Percentiles rank a stretch among this genome's conserved stretches.
Conservation (phyloP, 2,113 vertebrate genomes). For the Gopherus flavomarginatus region DNA sequence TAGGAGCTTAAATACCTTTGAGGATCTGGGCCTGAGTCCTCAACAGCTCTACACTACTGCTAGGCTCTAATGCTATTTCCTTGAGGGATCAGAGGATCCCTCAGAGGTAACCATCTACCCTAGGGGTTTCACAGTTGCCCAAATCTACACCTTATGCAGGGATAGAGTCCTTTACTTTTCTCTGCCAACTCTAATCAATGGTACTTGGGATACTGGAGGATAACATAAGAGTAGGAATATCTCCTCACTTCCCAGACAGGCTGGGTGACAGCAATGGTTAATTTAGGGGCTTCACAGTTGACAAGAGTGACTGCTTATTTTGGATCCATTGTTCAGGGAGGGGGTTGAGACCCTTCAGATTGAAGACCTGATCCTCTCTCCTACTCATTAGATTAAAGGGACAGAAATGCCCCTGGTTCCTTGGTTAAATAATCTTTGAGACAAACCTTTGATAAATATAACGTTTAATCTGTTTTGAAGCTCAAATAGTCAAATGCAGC, state of each 20-base stretch:
- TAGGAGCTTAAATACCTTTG: background rate
- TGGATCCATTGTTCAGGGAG: background rate
- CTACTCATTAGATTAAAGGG: background rate
- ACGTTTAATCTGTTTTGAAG: slow-evolving; percentile 21
- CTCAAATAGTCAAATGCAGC: background rate
- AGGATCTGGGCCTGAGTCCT: background rate
- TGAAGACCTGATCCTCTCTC: background rate
- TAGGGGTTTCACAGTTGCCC: background rate
- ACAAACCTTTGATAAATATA: background rate
- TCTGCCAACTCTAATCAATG: background rate
- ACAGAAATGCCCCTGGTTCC: background rate
- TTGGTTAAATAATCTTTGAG: background rate
- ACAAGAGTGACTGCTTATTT: background rate
- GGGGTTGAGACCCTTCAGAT: background rate
- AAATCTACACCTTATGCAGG: background rate
- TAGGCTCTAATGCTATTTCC: rapidly evolving
- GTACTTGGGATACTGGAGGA: background rate
- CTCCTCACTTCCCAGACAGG: background rate
- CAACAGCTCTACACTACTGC: background rate
- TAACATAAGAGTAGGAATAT: too few relatives aligned
- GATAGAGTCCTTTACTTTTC: background rate
- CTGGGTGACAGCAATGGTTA: background rate
- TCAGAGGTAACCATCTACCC: background rate
- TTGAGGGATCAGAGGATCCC: background rate
- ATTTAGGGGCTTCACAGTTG: background rate